Conservation (phyloP, 2,888 invertebrate genomes). For the Nymphalis c-album region DNA sequence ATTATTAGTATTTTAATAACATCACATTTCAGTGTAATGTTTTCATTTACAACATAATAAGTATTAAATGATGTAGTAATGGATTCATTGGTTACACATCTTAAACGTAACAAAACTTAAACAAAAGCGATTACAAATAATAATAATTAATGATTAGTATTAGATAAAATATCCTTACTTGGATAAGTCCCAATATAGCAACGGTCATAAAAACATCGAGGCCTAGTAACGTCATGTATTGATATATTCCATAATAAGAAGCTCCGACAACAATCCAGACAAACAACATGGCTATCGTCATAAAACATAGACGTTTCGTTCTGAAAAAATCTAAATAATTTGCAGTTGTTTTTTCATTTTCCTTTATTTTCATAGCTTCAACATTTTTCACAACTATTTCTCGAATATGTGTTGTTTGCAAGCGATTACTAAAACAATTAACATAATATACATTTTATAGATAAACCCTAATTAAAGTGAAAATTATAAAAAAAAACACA, state of each 20-base stretch:
- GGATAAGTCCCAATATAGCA: constrained; percentile 50
- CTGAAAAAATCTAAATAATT: constrained; percentile 54
- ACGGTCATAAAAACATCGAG: constrained; percentile 51
- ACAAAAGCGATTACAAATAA: no score
- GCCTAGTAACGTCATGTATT: constrained; percentile 53
- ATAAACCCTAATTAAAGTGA: background rate
- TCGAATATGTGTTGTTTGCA: constrained; percentile 45
- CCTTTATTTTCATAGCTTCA: constrained; percentile 44
- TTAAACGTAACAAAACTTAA: background rate
- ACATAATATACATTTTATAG: background rate
- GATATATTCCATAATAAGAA: constrained; percentile 56
- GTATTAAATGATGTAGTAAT: no score
- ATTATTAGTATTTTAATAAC: no score
- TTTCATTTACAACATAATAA: no score
- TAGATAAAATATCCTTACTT: constrained; percentile 45
- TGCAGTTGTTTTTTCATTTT: constrained; percentile 39
- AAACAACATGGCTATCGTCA: constrained; percentile 46
- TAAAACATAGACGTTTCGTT: constrained; percentile 46
- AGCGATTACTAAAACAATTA: constrained; percentile 52
- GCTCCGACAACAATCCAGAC: constrained; percentile 53
- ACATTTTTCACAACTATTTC: constrained; percentile 48
- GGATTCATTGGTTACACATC: no score
- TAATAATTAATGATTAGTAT: no score
- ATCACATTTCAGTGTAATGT: no score
- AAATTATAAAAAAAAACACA: constrained; percentile 33